Evolutionary conservation across 2,113 vertebrate genomes (phyloP), one percentile per base, ranked within the genome.

Genomic region (Prolemur simus): DNA sequence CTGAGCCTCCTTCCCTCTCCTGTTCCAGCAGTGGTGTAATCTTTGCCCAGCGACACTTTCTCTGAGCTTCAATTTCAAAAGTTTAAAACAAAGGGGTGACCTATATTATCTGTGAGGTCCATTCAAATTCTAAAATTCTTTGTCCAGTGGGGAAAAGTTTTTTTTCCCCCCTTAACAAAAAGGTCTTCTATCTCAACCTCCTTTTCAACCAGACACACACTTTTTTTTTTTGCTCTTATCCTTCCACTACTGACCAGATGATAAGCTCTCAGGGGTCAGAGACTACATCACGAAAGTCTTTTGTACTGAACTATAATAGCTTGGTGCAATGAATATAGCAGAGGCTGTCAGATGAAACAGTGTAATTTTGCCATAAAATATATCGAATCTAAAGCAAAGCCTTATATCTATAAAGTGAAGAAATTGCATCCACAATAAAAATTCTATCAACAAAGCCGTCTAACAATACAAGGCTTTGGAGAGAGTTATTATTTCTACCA

Each of bases 361-460:
- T 25, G 81, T 91, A 91, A 78, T 88, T 97, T 39, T 56, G 47
- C 60, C 88, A 83, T 12, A 58, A 95, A 95, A 69, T 56, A 92
- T 29, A 68, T 0, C 84, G 63, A 23, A 64, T 71, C 47, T 85
- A 54, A 87, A 93, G 90, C 42, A 83, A 80, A 96, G 45, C 37
- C 49, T 87, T 32, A 0, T 12, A 74, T 52, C 83, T 63, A 23
- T 45, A 74, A 84, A 89, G 52, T 34, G 10, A 37, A 37, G 29
- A 76, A 83, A 78, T 6, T 52, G 45, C 9, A 78, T 18, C 84
- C 39, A 42, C 42, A 52, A 68, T 77, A 52, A 85, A 96, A 95
- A 92, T 66, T 64, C n/a, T 56, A 47, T 56, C 56, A 20, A 81
- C 66, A 76, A 88, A 76, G 27, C n/a, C 49, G 2, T n/a, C 56